Percentiles rank a stretch among this genome's conserved stretches.
Conservation (phyloP, 2,797 vertebrate species). For the Catharus ustulatus region DNA sequence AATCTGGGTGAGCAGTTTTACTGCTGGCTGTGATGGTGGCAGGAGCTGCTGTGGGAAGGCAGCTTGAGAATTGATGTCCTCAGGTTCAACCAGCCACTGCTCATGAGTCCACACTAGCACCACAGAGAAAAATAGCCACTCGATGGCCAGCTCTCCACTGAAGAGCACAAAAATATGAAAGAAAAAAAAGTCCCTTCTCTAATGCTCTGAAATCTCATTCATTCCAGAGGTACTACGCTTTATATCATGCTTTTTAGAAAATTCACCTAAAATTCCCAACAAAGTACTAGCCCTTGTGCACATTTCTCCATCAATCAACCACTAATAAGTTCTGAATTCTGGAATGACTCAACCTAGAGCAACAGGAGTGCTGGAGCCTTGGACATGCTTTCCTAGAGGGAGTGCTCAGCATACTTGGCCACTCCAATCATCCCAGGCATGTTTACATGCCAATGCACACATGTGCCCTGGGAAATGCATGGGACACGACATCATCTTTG, state of each 20-base stretch:
- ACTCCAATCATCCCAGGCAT: neutral
- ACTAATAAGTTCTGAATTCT: neutral
- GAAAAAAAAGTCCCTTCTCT: neutral
- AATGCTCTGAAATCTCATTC: neutral
- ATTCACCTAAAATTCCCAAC: neutral
- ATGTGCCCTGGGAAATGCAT: accelerated
- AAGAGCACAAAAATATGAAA: neutral
- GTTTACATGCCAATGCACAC: neutral
- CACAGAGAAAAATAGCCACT: accelerated
- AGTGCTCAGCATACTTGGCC: neutral
- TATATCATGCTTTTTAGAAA: neutral
- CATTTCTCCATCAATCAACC: neutral
- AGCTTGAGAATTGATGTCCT: neutral
- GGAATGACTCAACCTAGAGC: neutral
- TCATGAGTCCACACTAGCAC: neutral
- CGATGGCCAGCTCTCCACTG: neutral
- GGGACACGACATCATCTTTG: neutral
- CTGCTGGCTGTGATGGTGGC: neutral
- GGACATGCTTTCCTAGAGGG: neutral
- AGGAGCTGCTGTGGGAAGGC: neutral
- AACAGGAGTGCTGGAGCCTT: neutral
- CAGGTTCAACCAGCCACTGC: neutral
- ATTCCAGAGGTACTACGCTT: neutral
- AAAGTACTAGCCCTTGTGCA: neutral
- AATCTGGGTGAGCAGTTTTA: neutral